Conservation (phyloP, 2,888 invertebrate species). For the Epinotia nisella region DNA sequence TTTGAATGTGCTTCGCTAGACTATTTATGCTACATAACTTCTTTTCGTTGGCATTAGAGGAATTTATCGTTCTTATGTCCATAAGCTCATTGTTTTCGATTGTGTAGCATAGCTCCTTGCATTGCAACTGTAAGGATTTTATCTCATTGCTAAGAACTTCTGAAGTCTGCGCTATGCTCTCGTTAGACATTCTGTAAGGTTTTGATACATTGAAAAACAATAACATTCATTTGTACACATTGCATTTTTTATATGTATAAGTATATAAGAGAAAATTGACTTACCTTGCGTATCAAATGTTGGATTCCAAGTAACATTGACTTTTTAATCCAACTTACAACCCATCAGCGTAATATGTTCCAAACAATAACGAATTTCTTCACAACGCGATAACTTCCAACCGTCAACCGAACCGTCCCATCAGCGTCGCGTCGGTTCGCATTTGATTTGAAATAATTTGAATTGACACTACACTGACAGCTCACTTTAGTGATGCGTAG, state of each 20-base stretch:
- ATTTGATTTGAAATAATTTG: constrained; percentile 11
- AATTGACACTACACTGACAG: constrained; percentile 36
- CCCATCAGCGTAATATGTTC: background rate
- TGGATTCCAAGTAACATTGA: background rate
- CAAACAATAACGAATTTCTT: background rate
- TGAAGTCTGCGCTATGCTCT: constrained; percentile 60
- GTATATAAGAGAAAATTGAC: constrained; percentile 1
- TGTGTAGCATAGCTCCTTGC: constrained; percentile 61
- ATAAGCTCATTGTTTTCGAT: constrained; percentile 66
- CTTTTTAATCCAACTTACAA: background rate
- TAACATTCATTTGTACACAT: constrained; percentile 13
- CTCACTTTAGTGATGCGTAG: constrained; percentile 22
- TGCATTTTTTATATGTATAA: background rate
- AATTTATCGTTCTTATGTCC: constrained; percentile 53
- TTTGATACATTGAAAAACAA: constrained; percentile 9
- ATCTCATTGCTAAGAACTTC: constrained; percentile 63
- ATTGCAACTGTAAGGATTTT: constrained; percentile 62
- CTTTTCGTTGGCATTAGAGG: constrained; percentile 59
- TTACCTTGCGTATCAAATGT: constrained; percentile 27
- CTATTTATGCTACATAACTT: constrained; percentile 66
- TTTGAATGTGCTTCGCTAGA: constrained; percentile 62
- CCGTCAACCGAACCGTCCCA: too few relatives aligned
- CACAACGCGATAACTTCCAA: background rate
- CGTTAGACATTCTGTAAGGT: constrained; percentile 61
- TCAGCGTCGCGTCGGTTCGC: constrained; percentile 11